These are phyloP conservation scores for Dermatemys mawii DNA, from an alignment of 2,113 vertebrate species.

Conservation along the genomic window DNA sequence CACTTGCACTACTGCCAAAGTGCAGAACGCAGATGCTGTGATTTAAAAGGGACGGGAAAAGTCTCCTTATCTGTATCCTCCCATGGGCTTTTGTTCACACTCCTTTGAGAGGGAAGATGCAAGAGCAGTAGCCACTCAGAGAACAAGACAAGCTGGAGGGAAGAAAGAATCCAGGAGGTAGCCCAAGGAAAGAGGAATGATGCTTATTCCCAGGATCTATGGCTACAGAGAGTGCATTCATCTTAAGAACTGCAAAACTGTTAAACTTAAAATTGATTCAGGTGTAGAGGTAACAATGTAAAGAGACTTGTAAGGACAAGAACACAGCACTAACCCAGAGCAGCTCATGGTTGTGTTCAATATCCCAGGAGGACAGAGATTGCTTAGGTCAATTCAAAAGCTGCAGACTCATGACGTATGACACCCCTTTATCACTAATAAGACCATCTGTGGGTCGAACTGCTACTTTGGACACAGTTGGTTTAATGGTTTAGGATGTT, in stretches of 20 bases:
- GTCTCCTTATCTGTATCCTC: neutral
- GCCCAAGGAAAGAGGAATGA: neutral
- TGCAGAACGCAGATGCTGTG: neutral
- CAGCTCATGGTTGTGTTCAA: neutral
- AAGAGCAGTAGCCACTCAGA: neutral
- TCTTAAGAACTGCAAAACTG: neutral
- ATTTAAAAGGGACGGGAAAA: neutral
- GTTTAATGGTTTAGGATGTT: neutral
- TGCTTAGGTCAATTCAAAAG: neutral
- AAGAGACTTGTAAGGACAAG: neutral
- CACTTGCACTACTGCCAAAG: neutral
- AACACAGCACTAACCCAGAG: neutral
- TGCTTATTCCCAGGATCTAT: neutral
- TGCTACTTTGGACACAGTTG: neutral
- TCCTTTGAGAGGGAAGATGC: neutral
- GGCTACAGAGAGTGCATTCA: neutral
- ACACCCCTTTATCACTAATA: neutral
- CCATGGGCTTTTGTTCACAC: neutral
- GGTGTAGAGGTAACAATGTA: neutral
- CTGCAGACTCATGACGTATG: fast-evolving
- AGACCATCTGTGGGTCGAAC: neutral
- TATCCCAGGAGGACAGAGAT: neutral
- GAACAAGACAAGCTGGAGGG: neutral
- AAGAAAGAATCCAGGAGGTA: neutral
- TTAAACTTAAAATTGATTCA: neutral